A percentile compares a stretch with the other conserved stretches of the same genome.
phyloP scores from a whole-genome alignment of 2,888 invertebrate species.

The Cryptus armator region DNA sequence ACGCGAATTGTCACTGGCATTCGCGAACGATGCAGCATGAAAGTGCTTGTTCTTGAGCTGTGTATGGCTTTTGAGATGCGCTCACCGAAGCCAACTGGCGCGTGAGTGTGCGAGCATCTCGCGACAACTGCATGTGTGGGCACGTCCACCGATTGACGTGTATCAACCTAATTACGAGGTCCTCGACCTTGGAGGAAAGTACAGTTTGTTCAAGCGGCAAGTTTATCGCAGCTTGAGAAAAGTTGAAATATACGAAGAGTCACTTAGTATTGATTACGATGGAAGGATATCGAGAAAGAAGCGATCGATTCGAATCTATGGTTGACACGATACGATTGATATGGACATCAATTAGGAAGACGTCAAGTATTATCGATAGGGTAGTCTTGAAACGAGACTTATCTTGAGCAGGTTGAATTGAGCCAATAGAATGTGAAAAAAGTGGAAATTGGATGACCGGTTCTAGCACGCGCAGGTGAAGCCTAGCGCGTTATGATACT shows the following conservation, averaged over 20 bases:
- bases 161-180: slow-evolving; percentile 62
- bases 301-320: too few species aligned
- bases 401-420: background rate
- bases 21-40: slow-evolving; percentile 44
- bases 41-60: slow-evolving; percentile 32
- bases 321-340: too few species aligned
- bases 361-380: background rate
- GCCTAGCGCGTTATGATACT: background rate
- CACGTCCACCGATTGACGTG: slow-evolving; percentile 54
- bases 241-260: too few species aligned
- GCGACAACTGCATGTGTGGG: slow-evolving; percentile 55
- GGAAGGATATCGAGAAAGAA: too few species aligned
- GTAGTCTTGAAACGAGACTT: background rate
- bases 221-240: background rate
- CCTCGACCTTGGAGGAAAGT: slow-evolving; percentile 71
- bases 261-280: too few species aligned
- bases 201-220: slow-evolving; percentile 27
- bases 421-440: slow-evolving; percentile 10
- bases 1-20: slow-evolving; percentile 53
- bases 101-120: slow-evolving; percentile 14
- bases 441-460: slow-evolving; percentile 40
- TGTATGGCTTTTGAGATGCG: slow-evolving; percentile 33
- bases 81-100: background rate
- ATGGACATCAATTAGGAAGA: too few species aligned
- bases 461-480: slow-evolving; percentile 45